A percentile compares a stretch with the other conserved stretches of the same genome.
Evolutionary conservation across 2,113 vertebrate genomes (phyloP).

Genomic region (Meles meles): DNA sequence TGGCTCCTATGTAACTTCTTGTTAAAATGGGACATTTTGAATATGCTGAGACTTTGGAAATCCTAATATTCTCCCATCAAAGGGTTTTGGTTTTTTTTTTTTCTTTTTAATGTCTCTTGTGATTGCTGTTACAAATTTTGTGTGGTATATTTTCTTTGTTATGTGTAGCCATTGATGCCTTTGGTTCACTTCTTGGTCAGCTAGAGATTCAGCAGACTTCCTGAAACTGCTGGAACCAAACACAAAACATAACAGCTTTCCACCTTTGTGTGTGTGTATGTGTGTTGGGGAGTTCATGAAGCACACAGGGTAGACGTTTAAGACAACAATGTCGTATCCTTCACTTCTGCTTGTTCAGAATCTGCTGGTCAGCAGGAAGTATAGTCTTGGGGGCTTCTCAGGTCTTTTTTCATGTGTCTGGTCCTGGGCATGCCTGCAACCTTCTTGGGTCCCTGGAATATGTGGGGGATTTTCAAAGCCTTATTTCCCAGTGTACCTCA

Average conservation of each 20-base stretch:
- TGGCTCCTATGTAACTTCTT: background rate
- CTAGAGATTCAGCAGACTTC: background rate
- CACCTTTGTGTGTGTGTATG: background rate
- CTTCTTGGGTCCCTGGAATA: background rate
- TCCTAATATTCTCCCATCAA: background rate
- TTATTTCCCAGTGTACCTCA: background rate
- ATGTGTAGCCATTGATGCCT: background rate
- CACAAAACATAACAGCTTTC: background rate
- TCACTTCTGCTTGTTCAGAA: background rate
- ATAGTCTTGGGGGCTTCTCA: background rate
- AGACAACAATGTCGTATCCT: background rate
- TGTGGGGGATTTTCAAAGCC: background rate
- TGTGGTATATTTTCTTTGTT: background rate
- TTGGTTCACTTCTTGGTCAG: background rate
- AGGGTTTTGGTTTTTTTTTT: background rate
- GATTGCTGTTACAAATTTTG: background rate
- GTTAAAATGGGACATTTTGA: background rate
- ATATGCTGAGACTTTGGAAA: background rate
- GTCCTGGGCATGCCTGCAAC: too few species aligned
- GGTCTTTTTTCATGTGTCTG: background rate
- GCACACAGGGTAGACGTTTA: background rate
- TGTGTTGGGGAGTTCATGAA: background rate
- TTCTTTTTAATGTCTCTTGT: background rate
- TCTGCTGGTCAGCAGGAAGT: background rate
- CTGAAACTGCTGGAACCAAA: background rate